Conservation (phyloP, 2,888 invertebrate species). For the Trachelus iudaicus region DNA sequence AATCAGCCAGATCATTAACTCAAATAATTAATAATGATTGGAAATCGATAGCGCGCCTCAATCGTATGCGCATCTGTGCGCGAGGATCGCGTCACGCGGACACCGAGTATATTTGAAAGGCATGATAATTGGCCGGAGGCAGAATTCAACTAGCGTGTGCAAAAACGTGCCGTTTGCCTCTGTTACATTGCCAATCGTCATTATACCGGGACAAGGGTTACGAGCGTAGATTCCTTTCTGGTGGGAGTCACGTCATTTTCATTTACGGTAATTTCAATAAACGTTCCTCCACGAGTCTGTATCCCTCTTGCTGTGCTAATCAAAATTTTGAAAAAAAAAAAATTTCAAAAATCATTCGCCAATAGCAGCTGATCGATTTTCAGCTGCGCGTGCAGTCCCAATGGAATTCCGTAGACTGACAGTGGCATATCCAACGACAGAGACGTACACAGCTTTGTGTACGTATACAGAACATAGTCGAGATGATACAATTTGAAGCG, state of each 20-base stretch:
- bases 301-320: too few relatives aligned
- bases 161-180: neutral
- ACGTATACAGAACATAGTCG: neutral
- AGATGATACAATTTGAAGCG: neutral
- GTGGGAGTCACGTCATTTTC: too few relatives aligned
- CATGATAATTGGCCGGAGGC: slow-evolving; percentile 28
- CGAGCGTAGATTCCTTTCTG: too few relatives aligned
- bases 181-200: neutral
- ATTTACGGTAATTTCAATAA: too few relatives aligned
- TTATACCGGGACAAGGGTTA: neutral
- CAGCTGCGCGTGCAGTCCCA: neutral
- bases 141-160: neutral
- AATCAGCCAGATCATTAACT: slow-evolving; percentile 59
- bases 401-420: neutral
- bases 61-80: neutral
- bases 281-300: too few relatives aligned
- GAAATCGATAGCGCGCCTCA: slow-evolving; percentile 43
- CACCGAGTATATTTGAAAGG: slow-evolving; percentile 28
- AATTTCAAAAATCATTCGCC: neutral
- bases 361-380: neutral
- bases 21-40: slow-evolving; percentile 58
- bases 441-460: neutral
- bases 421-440: neutral
- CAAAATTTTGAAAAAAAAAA: neutral
- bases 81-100: neutral